Evolutionary conservation across 1,140 invertebrate species (phyloP), one percentile per base, ranked within the genome.

Genomic region (Megathymus violae): DNA sequence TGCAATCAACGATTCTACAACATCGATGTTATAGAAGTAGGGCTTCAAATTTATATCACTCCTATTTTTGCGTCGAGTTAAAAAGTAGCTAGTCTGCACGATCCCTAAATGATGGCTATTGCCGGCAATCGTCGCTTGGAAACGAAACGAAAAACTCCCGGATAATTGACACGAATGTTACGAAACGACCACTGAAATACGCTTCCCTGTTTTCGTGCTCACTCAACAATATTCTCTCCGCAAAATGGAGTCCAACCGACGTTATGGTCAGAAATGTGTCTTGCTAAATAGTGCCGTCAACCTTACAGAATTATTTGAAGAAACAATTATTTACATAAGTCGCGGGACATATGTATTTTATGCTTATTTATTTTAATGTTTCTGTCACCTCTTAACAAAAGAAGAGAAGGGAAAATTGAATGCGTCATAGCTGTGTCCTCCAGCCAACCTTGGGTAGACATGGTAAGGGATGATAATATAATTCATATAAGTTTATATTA

Each of bases 131-230:
- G 80, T 82, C 74, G 74, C 69, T 51, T 52, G 74, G 80, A 74
- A 31, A 31, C 27, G 27, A 31, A 31, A 31, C 27, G 27, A 31
- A 81, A 82, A 88, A 85, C 81, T 81, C 82, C 68, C 72, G 76
- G 85, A 84, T 88, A 88, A 88, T 88, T 88, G 82, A 85, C 81
- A 82, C 67, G 69, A 82, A 82, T 85, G 82, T 80, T 69, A 64
- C 72, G 62, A 69, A 80, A 82, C 65, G 76, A 74, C 71, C 62
- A 52, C 63, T 62, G 67, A 68, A 76, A 81, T 73, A 79, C 66
- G 69, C 50, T 69, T 62, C 52, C 40, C 61, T 64, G 67, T 74
- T 65, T 73, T 74, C 67, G 68, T 71, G 62, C 74, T 63, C 59
- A 52, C 41, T 43, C 51, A 40, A 67, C 65, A 58, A 67, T 71